phyloP scores from a whole-genome alignment of 2,888 invertebrate species.

The Chironomus riparius region DNA sequence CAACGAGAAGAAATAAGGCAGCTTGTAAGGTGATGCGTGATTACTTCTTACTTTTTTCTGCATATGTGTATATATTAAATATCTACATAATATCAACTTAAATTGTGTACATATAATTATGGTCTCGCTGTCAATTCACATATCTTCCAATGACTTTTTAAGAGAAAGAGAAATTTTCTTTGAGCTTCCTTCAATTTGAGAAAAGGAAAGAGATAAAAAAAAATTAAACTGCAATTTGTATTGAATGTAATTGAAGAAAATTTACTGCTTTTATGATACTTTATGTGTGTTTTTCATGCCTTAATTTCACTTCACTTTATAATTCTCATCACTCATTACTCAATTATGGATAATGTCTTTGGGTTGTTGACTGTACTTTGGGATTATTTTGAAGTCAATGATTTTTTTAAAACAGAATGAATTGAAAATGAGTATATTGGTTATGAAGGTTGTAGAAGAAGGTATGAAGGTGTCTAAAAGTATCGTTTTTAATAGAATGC shows the following conservation, averaged over 20 bases:
- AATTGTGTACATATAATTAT: constrained; percentile 23
- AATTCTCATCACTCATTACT: neutral
- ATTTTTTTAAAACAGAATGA: too few relatives aligned
- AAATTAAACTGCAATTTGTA: neutral
- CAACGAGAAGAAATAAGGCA: neutral
- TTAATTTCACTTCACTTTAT: neutral
- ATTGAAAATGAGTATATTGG: too few relatives aligned
- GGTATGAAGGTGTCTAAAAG: too few relatives aligned
- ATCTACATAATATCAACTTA: neutral
- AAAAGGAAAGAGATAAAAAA: neutral
- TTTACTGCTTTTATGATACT: neutral
- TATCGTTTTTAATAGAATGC: too few relatives aligned
- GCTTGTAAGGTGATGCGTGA: constrained; percentile 11
- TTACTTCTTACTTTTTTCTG: constrained; percentile 1
- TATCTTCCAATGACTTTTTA: constrained; percentile 18
- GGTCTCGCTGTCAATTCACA: constrained; percentile 25
- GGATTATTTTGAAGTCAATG: too few relatives aligned
- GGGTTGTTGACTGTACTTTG: too few relatives aligned
- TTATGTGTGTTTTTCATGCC: neutral
- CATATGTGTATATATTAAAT: neutral
- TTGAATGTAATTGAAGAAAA: neutral
- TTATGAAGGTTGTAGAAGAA: too few relatives aligned
- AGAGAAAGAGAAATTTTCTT: neutral
- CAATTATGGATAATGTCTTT: too few relatives aligned
- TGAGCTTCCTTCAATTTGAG: neutral